Conservation (phyloP, 2,797 vertebrate genomes). For the Cercopithecus hamlyni region DNA sequence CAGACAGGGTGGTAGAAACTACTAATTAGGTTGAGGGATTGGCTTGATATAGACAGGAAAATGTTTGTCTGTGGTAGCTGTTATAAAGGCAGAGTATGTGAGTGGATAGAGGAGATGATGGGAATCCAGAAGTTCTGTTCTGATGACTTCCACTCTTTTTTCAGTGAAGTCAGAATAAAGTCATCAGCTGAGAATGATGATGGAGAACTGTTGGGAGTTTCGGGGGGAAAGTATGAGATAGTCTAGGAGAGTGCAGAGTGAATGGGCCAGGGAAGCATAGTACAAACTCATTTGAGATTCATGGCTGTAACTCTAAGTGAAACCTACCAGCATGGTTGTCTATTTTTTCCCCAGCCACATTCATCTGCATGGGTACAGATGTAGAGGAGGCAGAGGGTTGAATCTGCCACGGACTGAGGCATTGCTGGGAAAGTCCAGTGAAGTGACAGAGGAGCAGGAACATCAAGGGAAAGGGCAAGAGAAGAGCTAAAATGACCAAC, state of each 20-base stretch:
- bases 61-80: not conserved
- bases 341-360: not conserved
- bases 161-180: not conserved
- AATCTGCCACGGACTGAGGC: not conserved
- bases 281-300: not conserved
- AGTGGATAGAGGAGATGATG: not conserved
- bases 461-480: not conserved
- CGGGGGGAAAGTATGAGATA: not conserved
- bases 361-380: not conserved
- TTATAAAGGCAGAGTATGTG: not conserved
- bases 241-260: not conserved
- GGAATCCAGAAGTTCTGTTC: not conserved
- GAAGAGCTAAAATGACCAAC: not conserved
- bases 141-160: not conserved
- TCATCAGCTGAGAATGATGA: not conserved
- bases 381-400: not conserved
- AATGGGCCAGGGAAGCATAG: not conserved
- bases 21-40: not conserved
- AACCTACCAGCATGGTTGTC: not conserved
- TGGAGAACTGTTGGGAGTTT: not conserved
- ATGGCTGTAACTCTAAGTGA: not conserved
- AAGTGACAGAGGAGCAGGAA: not conserved
- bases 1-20: not conserved
- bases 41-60: not conserved
- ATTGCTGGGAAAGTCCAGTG: not conserved